Evolutionary conservation across 2,113 vertebrate species (phyloP), one percentile per base, ranked within the genome.

Genomic region (Pagrus major): DNA sequence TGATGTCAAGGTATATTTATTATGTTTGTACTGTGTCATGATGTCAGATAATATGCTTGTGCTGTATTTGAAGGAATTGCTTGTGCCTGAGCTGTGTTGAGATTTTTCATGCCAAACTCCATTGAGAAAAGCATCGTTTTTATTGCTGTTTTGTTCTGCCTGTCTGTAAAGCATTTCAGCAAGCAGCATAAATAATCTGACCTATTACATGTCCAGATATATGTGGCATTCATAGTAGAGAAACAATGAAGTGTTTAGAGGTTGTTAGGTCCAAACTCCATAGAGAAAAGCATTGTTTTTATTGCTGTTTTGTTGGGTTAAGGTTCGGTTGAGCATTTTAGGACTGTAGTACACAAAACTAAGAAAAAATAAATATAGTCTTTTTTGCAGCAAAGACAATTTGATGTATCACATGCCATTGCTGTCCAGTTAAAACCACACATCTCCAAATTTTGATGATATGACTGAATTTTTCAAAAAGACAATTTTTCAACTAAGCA

Each of bases 51-150:
- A 51, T 29, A 35, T 4, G 9, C 1, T 41, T 15, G 37, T 51
- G 15, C 21, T 72, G n/a, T 44, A 47, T 31, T 37, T 9, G 18
- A 71, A 52, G 6, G 47, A 35, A 15, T 61, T 49, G 35, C 9
- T 42, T 18, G 15, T 61, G 15, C 14, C 27, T 67, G 35, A 23
- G 18, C 5, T 29, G 31, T 46, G 42, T 6, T 20, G 18, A 42
- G 16, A 3, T 21, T 64, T 58, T 64, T 16, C 12, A 74, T 70
- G n/a, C 58, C 15, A 74, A 64, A 69, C 64, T 54, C 44, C 44
- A 65, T 49, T 58, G 51, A 65, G 33, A 70, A 85, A 78, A 27
- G 27, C 39, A 21, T 18, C 5, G 18, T 74, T 58, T 76, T 72
- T 66, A 33, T 23, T 41, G 16, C 12, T 72, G 33, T 33, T 33